Evolutionary conservation across 1,140 invertebrate genomes (phyloP).

Genomic region (Streblospio benedicti): DNA sequence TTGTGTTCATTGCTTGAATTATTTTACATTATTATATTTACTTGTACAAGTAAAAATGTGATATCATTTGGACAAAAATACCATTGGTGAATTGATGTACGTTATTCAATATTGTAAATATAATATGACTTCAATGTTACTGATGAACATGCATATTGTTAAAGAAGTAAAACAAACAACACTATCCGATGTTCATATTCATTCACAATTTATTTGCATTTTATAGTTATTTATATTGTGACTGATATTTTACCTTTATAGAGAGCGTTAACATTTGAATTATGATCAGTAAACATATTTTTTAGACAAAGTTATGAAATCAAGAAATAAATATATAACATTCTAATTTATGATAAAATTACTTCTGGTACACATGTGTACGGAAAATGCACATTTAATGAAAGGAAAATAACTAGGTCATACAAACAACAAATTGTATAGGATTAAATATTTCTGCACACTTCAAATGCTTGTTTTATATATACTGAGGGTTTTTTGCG

Average conservation of each 20-base stretch:
- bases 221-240: not conserved
- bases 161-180: not conserved
- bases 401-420: not conserved
- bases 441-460: not conserved
- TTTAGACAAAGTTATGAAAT: not conserved
- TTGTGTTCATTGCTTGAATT: no score
- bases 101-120: no score
- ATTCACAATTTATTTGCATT: not conserved
- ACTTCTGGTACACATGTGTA: not conserved
- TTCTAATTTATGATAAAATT: not conserved
- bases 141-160: not conserved
- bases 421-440: not conserved
- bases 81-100: no score
- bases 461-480: not conserved
- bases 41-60: no score
- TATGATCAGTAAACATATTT: not conserved
- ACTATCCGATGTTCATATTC: not conserved
- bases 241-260: not conserved
- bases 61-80: no score
- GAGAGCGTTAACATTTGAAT: no score
- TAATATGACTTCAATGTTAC: no score
- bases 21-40: no score
- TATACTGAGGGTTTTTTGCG: not conserved
- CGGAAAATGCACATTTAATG: not conserved
- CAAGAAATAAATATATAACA: not conserved